Evolutionary conservation across 2,113 vertebrate genomes (phyloP).

Genomic region (Sapayoa aenigma): DNA sequence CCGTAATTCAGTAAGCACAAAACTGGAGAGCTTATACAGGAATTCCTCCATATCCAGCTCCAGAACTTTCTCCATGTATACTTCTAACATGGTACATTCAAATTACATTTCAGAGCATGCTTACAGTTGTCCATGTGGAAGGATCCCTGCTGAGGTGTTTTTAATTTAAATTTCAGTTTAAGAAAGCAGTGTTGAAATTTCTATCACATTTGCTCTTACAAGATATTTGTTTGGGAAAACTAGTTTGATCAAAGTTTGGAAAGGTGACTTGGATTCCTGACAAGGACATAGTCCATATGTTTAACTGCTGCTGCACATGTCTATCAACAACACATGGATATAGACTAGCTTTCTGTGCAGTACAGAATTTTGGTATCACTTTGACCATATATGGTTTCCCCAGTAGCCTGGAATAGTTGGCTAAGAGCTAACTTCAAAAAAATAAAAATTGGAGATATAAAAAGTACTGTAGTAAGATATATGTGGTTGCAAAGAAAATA

Average conservation of each 20-base stretch:
- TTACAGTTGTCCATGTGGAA: not conserved
- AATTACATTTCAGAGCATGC: not conserved
- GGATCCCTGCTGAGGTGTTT: not conserved
- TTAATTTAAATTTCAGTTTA: not conserved
- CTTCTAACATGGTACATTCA: not conserved
- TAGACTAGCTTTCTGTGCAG: not conserved
- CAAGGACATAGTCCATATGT: not conserved
- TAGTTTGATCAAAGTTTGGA: not conserved
- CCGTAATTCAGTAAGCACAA: not conserved
- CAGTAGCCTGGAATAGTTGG: not conserved
- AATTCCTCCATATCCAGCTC: not conserved
- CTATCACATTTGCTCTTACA: not conserved
- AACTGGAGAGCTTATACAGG: not conserved
- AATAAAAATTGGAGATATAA: not conserved
- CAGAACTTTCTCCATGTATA: not conserved
- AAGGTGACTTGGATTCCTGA: not conserved
- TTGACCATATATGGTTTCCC: not conserved
- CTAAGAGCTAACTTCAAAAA: not conserved
- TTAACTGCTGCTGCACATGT: not conserved
- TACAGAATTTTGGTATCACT: not conserved
- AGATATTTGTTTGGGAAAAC: not conserved
- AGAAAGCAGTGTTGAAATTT: not conserved
- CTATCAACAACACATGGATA: not conserved
- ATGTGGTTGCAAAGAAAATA: conserved; percentile 3
- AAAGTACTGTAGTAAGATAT: not conserved